These are phyloP conservation scores for Stigmatopora argus DNA, from an alignment of 2,113 vertebrate species.

Conservation along the genomic window DNA sequence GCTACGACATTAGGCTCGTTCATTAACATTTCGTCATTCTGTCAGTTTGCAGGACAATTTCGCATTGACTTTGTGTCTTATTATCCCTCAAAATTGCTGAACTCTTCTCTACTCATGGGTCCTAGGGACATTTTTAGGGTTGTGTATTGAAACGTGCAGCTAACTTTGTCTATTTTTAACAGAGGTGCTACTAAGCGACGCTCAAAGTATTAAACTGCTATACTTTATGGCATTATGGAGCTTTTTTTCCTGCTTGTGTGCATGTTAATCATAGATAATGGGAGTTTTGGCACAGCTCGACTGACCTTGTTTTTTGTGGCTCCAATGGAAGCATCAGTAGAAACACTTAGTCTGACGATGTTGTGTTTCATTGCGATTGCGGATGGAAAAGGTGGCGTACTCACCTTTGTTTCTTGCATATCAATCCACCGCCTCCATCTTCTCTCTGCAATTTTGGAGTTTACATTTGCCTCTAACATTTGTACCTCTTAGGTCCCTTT, in stretches of 20 bases:
- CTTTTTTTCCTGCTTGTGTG: not conserved
- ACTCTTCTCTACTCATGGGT: too few species aligned
- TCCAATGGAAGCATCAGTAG: not conserved
- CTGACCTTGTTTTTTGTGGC: conserved; percentile 5
- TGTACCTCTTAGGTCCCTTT: not conserved
- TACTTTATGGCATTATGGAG: not conserved
- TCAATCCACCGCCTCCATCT: not conserved
- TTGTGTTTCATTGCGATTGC: not conserved
- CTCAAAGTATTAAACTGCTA: not conserved
- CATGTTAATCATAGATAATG: conserved; percentile 3
- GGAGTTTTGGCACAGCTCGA: not conserved
- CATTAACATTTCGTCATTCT: too few species aligned
- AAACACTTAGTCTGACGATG: not conserved
- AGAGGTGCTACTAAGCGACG: not conserved
- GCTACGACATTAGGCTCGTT: too few species aligned
- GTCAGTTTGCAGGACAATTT: not conserved
- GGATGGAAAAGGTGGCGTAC: not conserved
- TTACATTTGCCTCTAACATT: not conserved
- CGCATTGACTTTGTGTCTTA: not conserved
- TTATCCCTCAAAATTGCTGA: too few species aligned
- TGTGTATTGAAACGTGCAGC: not conserved
- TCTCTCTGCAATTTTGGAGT: not conserved
- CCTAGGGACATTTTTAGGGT: not conserved
- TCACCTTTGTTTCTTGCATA: not conserved
- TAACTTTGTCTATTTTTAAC: too few species aligned